phyloP scores from a whole-genome alignment of 2,797 vertebrate genomes.

The Lepilemur septentrionalis region DNA sequence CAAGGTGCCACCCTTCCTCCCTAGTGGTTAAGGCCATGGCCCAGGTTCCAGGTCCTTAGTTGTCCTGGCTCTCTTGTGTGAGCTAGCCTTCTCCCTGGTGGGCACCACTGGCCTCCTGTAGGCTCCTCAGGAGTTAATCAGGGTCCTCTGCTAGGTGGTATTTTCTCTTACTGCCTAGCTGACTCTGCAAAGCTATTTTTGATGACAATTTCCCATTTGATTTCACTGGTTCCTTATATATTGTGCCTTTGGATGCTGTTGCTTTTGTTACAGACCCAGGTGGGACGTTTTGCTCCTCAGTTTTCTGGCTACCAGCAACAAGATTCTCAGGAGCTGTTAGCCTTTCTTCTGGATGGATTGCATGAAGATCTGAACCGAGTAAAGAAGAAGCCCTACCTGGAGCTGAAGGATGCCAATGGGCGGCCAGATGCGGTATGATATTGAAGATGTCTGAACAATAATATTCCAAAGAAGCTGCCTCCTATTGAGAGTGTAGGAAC shows the following conservation, averaged over 20 bases:
- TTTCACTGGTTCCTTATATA: background rate
- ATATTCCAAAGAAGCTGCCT: background rate
- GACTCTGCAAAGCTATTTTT: background rate
- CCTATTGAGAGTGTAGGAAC: background rate
- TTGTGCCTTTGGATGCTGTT: background rate
- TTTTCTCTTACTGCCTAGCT: background rate
- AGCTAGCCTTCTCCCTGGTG: background rate
- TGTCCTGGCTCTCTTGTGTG: background rate
- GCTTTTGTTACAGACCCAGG: constrained; percentile 90
- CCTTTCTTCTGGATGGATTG: constrained; percentile 95
- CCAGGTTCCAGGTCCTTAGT: background rate
- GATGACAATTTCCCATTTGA: background rate
- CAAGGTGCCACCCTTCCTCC: background rate
- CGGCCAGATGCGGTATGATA: constrained; percentile 91
- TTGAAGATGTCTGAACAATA: background rate
- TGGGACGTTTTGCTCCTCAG: constrained; percentile 96
- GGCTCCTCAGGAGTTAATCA: background rate
- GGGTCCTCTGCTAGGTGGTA: background rate
- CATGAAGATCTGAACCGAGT: constrained; percentile 98
- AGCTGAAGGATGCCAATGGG: constrained; percentile 94
- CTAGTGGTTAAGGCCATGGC: background rate
- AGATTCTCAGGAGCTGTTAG: constrained; percentile 97
- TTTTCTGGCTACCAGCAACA: constrained; percentile 99
- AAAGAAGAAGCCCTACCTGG: constrained; percentile 97
- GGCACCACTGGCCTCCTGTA: background rate